Evolutionary conservation across 2,888 invertebrate species (phyloP), one percentile per base, ranked within the genome.

Genomic region (Ceriagrion tenellum): DNA sequence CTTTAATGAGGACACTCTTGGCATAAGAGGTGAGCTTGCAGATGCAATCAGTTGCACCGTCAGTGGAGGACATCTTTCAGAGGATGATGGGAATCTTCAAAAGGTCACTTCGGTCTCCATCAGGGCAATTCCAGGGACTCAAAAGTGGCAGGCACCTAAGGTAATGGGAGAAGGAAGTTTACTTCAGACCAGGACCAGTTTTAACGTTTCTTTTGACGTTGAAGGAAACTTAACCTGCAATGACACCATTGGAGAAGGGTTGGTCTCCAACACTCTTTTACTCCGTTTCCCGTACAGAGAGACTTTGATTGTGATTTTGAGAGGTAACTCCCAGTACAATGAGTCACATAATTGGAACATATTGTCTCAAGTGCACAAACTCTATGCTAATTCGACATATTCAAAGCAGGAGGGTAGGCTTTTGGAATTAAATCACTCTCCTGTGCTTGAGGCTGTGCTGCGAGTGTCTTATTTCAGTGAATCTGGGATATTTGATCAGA

Each of bases 161-260:
- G n/a, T n/a, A 13, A n/a, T 47, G 40, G 74, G 93, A 13, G 26
- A 20, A 0, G 47, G 26, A 3, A 40, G 12, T 40, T 26, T 69
- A 30, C 47, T 93, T 18, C 93, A 93, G 47, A 93, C 93, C 69
- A 74, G 47, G 16, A 93, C 69, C 10, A 93, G 3, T 26, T 93
- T n/a, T 40, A 93, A 93, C 12, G 47, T 93, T 0, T 69, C n/a
- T 47, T 47, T 69, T 47, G 69, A 93, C n/a, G 93, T 69, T 16
- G 93, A 93, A n/a, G 93, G 93, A 10, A 93, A 93, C 47, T n/a
- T 93, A 55, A 93, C 93, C 10, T 93, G 93, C n/a, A 20, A 26
- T 8, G 93, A 93, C 47, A 47, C 69, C 10, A 10, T 93, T 16
- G 55, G 55, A n/a, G 47, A 16, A 47, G 69, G 26, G 26, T 35